Conservation (phyloP, 2,888 invertebrate genomes). For the Eupithecia vulgata region DNA sequence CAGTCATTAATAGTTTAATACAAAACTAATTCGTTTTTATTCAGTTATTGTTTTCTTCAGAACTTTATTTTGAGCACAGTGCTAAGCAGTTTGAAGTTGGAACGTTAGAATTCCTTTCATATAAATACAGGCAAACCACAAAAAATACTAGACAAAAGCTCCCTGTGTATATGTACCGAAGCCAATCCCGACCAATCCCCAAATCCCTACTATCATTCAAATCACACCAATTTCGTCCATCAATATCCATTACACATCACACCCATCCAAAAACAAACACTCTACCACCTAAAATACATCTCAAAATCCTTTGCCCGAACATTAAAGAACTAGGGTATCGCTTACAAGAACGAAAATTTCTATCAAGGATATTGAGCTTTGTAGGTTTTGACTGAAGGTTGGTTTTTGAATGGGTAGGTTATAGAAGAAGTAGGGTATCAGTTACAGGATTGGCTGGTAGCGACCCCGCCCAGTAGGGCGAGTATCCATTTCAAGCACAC, state of each 20-base stretch:
- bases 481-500: constrained; percentile 74
- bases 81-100: no score
- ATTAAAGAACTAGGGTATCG: constrained; percentile 76
- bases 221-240: constrained; percentile 59
- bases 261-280: constrained; percentile 47
- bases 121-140: background rate
- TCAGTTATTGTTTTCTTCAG: no score
- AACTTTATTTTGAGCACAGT: no score
- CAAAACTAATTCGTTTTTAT: no score
- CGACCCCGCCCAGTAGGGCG: constrained; percentile 77
- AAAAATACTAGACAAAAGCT: background rate
- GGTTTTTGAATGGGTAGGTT: constrained; percentile 47
- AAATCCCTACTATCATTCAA: constrained; percentile 43
- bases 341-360: constrained; percentile 62
- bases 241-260: constrained; percentile 71
- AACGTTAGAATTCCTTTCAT: no score
- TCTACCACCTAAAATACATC: constrained; percentile 43
- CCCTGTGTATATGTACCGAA: background rate
- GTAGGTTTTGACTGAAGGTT: constrained; percentile 26
- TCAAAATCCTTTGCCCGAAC: constrained; percentile 46
- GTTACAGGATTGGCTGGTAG: constrained; percentile 81
- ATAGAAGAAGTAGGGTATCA: constrained; percentile 79
- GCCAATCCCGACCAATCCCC: constrained; percentile 22
- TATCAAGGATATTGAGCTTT: constrained; percentile 50
- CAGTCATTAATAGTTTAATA: no score